phyloP scores from a whole-genome alignment of 2,113 vertebrate species.

The Spizaetus ornatus region DNA sequence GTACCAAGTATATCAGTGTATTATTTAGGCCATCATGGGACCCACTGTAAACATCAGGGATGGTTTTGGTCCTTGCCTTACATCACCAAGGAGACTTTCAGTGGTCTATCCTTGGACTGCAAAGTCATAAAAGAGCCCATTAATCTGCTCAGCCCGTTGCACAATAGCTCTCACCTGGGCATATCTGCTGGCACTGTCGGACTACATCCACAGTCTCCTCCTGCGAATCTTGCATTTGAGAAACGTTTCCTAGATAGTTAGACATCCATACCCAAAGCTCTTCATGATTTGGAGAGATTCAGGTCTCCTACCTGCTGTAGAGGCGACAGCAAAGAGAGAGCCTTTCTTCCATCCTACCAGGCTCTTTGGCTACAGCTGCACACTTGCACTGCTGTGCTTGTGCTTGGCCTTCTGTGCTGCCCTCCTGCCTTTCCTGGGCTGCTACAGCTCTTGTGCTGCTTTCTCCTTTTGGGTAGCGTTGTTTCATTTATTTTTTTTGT shows the following conservation, averaged over 20 bases:
- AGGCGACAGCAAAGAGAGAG: too few relatives aligned
- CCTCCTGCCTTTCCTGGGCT: neutral
- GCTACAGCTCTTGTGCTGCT: neutral
- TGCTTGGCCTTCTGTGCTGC: neutral
- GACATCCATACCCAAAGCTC: neutral
- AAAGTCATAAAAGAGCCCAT: neutral
- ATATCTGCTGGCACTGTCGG: neutral
- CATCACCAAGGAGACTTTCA: neutral
- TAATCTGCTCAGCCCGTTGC: neutral
- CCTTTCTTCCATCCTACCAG: neutral
- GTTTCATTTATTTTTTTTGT: neutral
- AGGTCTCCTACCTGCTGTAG: neutral
- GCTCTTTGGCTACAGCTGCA: neutral
- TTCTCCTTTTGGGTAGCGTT: neutral
- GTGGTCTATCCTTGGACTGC: neutral
- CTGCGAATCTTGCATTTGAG: neutral
- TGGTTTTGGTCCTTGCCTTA: neutral
- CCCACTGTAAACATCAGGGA: neutral
- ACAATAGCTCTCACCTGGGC: neutral
- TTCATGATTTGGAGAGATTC: neutral
- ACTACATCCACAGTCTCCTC: neutral
- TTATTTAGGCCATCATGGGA: neutral
- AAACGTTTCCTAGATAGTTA: neutral
- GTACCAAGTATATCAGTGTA: too few relatives aligned
- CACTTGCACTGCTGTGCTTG: neutral